These are phyloP conservation scores for Rana temporaria DNA, from an alignment of 2,113 vertebrate species.

Conservation along the genomic window DNA sequence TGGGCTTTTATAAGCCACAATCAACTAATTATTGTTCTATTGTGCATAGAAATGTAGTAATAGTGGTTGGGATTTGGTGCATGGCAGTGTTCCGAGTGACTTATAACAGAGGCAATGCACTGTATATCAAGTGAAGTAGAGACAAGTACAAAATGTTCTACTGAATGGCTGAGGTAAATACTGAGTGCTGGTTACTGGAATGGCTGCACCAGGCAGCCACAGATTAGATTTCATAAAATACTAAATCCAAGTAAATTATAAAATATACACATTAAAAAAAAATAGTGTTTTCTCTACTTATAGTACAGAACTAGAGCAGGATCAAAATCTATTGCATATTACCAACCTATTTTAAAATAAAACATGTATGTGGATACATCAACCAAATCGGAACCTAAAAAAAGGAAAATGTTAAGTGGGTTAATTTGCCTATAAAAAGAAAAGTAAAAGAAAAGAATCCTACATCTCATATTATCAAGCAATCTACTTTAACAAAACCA, in stretches of 20 bases:
- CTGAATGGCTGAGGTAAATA: no score
- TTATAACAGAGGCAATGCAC: not conserved
- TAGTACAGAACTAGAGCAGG: not conserved
- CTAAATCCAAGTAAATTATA: no score
- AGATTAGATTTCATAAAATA: not conserved
- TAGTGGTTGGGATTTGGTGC: not conserved
- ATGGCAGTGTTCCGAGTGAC: not conserved
- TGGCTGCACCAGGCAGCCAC: not conserved
- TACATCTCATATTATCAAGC: not conserved
- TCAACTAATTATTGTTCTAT: not conserved
- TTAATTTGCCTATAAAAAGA: not conserved
- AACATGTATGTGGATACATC: not conserved
- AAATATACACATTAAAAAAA: not conserved
- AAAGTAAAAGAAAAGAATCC: no score
- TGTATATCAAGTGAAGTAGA: not conserved
- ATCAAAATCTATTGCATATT: not conserved
- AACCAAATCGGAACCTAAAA: not conserved
- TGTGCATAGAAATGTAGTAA: no score
- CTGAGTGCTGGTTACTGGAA: constrained; percentile 1
- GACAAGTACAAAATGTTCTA: no score
- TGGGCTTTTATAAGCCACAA: not conserved
- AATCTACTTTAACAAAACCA: not conserved
- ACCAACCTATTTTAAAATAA: not conserved
- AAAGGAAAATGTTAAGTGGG: not conserved
- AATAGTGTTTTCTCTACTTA: not conserved